Percentiles rank a stretch among this genome's conserved stretches.
Evolutionary conservation across 2,113 vertebrate genomes (phyloP).

Genomic region (Strix aluco): DNA sequence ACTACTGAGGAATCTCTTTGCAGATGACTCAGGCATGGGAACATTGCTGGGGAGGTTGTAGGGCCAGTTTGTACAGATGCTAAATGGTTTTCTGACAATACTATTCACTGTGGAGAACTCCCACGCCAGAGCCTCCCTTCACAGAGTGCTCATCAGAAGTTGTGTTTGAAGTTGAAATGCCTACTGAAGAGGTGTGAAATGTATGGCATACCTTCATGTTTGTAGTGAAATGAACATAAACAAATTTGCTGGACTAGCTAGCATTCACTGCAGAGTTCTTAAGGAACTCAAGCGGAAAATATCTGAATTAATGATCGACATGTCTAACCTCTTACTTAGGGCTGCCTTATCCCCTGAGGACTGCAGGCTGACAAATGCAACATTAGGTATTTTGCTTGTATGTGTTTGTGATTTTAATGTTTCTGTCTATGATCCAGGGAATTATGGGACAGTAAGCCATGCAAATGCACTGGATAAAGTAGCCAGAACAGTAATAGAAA

Average conservation of each 20-base stretch:
- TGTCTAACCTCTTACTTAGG: neutral
- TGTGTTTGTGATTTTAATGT: neutral
- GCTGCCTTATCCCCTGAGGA: neutral
- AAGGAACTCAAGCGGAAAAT: neutral
- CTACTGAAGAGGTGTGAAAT: neutral
- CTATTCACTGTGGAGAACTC: neutral
- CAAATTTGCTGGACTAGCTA: neutral
- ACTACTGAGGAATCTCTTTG: neutral
- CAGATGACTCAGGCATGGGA: accelerated
- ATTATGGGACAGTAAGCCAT: neutral
- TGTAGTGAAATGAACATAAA: neutral
- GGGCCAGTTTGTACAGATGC: neutral
- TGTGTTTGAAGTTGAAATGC: neutral
- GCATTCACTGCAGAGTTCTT: neutral
- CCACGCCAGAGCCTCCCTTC: neutral
- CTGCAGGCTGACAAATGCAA: neutral
- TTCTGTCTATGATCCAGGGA: neutral
- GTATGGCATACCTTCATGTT: accelerated
- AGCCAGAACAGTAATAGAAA: neutral
- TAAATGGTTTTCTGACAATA: neutral
- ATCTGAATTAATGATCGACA: neutral
- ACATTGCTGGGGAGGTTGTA: neutral
- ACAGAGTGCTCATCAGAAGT: neutral
- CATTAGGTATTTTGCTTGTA: neutral
- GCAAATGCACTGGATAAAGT: neutral